Base-by-base conservation (phyloP, 2,797 vertebrate species). In the Gymnodraco acuticeps region DNA sequence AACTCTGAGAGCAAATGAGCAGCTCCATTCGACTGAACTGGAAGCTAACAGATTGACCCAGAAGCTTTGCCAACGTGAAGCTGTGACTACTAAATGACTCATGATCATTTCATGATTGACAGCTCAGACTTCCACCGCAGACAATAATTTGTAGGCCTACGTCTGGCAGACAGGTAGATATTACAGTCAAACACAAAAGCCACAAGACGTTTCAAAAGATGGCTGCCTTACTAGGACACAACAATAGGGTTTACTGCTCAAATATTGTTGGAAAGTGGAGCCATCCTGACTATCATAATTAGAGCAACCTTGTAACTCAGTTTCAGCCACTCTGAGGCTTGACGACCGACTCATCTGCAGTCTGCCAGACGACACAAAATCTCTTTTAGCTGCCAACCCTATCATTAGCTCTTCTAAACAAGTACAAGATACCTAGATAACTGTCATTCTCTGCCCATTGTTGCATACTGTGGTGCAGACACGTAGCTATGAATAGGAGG, bases 381-480 rank as follows among this genome's bases (percentile, higher is more conserved):
- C 76, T 76, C 73, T 83, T 87, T 88, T 70, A 88, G 85, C 73
- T 14, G 53, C 52, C 75, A 65, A 77, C 74, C 83, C 88, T 89
- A 73, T 94, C 81, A 94, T 93, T 92, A 90, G 71, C 5, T 10
- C 79, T 76, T 84, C 86, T 77, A 89, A 91, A 92, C 85, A 80
- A 78, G 78, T 61, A 78, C 68, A 64, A 73, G 71, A 78, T 80
- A 82, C 75, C 73, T 61, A 81, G 73, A 69, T 52, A 64, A 78
- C 72, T 86, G 86, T 85, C 78, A 64, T 75, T 78, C 59, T 78
- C 69, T 78, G 81, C 74, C 66, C 48, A 85, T 84, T 88, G 85
- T 91, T 89, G 70, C 79, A 52, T 64, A 69, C 67, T 91, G 90
- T 33, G 87, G 89, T 76, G 80, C 56, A 92, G 89, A 92, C 85